These are phyloP conservation scores for Patella depressa DNA, from an alignment of 2,888 invertebrate species.

Conservation along the genomic window DNA sequence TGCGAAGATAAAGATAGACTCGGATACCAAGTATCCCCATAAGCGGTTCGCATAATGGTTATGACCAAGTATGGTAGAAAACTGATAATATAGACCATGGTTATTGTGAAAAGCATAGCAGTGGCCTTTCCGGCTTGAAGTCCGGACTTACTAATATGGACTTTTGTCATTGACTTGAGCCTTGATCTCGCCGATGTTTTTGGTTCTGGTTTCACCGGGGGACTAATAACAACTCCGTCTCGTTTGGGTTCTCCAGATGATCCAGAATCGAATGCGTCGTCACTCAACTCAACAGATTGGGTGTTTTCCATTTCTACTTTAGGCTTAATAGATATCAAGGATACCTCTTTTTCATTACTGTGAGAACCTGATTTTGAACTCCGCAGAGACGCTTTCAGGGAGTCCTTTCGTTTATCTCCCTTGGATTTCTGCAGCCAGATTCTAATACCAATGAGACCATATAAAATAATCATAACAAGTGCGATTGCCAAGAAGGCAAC, in stretches of 20 bases:
- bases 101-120: slow-evolving; percentile 47
- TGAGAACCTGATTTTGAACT: not conserved
- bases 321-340: not conserved
- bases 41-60: slow-evolving; percentile 41
- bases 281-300: not conserved
- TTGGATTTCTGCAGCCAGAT: slow-evolving; percentile 20
- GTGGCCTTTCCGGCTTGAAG: slow-evolving; percentile 43
- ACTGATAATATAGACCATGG: slow-evolving; percentile 46
- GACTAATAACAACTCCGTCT: not conserved
- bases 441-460: slow-evolving; percentile 37
- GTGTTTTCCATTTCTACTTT: not conserved
- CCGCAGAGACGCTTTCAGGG: not conserved
- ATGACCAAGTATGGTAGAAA: slow-evolving; percentile 49
- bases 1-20: slow-evolving; percentile 31
- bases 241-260: not conserved
- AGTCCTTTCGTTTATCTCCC: slow-evolving; percentile 14
- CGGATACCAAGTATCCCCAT: slow-evolving; percentile 25
- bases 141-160: slow-evolving; percentile 19
- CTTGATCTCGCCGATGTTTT: not conserved
- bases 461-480: slow-evolving; percentile 38
- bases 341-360: not conserved
- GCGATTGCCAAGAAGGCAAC: slow-evolving; percentile 33
- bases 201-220: not conserved
- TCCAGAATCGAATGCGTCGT: not conserved
- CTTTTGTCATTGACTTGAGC: not conserved